Conservation (phyloP, 1,140 invertebrate species). For the Hycleus phaleratus region DNA sequence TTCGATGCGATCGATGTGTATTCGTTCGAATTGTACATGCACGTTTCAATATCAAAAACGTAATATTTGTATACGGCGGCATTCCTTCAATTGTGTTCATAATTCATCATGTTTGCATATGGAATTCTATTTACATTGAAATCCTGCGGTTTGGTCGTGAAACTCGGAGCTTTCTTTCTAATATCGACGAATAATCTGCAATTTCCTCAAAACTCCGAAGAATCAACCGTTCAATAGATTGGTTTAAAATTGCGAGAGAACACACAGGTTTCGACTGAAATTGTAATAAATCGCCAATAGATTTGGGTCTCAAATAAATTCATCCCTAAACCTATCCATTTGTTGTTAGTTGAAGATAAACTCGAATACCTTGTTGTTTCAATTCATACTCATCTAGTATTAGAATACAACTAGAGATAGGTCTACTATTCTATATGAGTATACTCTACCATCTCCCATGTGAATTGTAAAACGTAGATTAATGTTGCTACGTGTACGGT, state of each 20-base stretch:
- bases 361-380: slow-evolving; percentile 9
- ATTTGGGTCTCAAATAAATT: not conserved
- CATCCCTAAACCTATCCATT: slow-evolving; percentile 11
- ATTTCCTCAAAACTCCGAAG: too few species aligned
- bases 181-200: too few species aligned
- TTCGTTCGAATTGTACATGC: too few species aligned
- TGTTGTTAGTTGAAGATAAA: slow-evolving; percentile 5
- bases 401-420: too few species aligned
- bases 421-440: not conserved
- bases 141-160: not conserved
- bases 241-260: too few species aligned
- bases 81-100: slow-evolving; percentile 13
- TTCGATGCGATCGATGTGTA: too few species aligned
- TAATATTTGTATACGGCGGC: slow-evolving; percentile 5
- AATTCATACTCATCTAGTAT: not conserved
- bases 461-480: slow-evolving; percentile 15
- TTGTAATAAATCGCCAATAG: too few species aligned
- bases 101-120: slow-evolving; percentile 13
- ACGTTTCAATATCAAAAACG: too few species aligned
- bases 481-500: slow-evolving; percentile 6
- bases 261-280: too few species aligned
- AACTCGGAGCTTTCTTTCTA: not conserved
- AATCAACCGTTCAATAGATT: too few species aligned
- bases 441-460: slow-evolving; percentile 2
- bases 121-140: slow-evolving; percentile 9